These are phyloP conservation scores for Drosophila antonietae DNA, from an alignment of 2,888 invertebrate species.

Conservation along the genomic window DNA sequence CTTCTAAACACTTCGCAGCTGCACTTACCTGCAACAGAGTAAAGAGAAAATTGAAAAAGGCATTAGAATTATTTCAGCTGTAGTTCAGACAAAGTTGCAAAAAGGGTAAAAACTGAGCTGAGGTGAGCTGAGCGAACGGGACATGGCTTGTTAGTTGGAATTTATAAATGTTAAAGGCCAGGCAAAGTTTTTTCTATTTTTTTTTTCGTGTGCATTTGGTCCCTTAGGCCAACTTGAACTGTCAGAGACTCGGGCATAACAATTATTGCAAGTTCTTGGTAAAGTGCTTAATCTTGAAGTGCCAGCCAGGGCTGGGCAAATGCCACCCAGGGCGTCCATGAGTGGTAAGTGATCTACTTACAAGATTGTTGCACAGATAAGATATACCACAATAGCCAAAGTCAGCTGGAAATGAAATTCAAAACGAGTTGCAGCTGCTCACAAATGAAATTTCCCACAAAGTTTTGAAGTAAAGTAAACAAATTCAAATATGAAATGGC, in stretches of 20 bases:
- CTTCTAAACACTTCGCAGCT: conserved; percentile 45
- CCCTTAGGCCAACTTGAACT: conserved; percentile 13
- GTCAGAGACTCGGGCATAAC: conserved; percentile 26
- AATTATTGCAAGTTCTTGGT: conserved; percentile 47
- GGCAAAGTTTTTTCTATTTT: conserved; percentile 31
- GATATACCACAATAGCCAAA: neutral
- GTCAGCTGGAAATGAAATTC: neutral
- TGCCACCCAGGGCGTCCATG: conserved; percentile 19
- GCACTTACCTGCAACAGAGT: conserved; percentile 67
- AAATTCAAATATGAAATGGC: neutral
- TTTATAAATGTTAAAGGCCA: conserved; percentile 44
- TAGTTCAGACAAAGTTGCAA: conserved; percentile 63
- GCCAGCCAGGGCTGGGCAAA: conserved; percentile 9
- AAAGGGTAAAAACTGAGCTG: conserved; percentile 9
- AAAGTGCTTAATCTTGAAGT: conserved; percentile 42
- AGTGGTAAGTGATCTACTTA: conserved; percentile 26
- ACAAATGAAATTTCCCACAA: neutral
- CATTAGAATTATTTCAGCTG: conserved; percentile 55
- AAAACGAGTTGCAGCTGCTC: neutral
- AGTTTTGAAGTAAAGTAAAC: neutral
- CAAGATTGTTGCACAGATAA: neutral
- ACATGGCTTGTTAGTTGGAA: conserved; percentile 11
- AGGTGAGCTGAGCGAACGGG: neutral
- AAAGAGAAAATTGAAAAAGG: conserved; percentile 28
- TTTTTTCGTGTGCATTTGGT: neutral